A percentile compares a stretch with the other conserved stretches of the same genome.
Conservation (phyloP, 2,797 vertebrate species). For the Squalus acanthias region DNA sequence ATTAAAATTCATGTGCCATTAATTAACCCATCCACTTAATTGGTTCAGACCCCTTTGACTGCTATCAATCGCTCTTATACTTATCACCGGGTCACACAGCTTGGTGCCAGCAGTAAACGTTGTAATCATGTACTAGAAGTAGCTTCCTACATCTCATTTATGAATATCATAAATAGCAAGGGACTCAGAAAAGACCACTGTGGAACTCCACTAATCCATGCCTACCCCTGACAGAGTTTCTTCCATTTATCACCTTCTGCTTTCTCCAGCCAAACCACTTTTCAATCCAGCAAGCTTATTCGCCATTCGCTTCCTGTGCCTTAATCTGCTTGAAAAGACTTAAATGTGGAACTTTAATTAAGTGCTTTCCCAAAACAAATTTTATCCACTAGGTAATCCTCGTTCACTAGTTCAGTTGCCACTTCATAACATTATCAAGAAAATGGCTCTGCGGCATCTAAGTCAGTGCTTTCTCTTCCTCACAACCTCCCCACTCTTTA, state of each 20-base stretch:
- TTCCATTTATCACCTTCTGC: neutral
- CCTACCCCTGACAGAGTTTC: neutral
- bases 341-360: neutral
- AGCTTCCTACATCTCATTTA: neutral
- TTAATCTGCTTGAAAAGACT: neutral
- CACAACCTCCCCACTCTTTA: neutral
- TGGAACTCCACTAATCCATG: neutral
- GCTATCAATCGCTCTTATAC: neutral
- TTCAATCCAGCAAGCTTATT: neutral
- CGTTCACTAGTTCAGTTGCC: neutral
- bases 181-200: neutral
- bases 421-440: neutral
- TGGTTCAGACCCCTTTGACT: neutral
- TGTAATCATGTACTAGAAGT: neutral
- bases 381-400: neutral
- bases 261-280: neutral
- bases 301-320: neutral
- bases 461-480: neutral
- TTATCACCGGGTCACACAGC: neutral
- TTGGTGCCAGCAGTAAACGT: neutral
- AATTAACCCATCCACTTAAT: conserved; percentile 11
- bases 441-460: neutral
- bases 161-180: neutral
- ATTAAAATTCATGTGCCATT: neutral
- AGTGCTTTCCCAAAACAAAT: neutral